Base-by-base conservation (phyloP, 2,888 invertebrate genomes). In the Temnothorax rugatulus region DNA sequence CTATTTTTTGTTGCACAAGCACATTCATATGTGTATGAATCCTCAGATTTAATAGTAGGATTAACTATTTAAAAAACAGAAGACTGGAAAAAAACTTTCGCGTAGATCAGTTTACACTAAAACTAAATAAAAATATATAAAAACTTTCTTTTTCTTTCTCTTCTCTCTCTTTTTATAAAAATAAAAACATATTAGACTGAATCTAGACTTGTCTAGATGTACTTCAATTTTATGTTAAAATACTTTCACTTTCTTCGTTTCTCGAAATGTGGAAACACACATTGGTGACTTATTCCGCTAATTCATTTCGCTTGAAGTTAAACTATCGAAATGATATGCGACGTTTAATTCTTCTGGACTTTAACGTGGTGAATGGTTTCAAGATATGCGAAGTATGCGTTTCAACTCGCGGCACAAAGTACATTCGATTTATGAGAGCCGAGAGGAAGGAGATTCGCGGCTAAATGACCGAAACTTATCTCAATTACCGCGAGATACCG, bases 401-500 rank as follows among this genome's bases (percentile, higher is more conserved):
- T 41, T 54, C 75, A 47, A 75, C 47, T 47, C 68, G 41, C 52
- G 41, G 76, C 66, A 77, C 69, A 25, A 69, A 69, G 69, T 57
- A 69, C 44, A 59, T 54, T 79, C 69, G 57, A 69, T 57, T 69
- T 69, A 57, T 57, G 69, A 69, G 52, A 76, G 66, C 21, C 66
- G 66, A 66, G 69, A 79, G 57, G 44, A 57, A 79, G 69, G 69
- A 69, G 77, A 69, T 79, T 79, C 77, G 69, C 77, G 18, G 86
- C 73, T 64, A 77, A 61, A 82, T 75, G 86, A 86, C 74, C 88
- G 82, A 88, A 87, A 86, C 84, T 86, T 88, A 82, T 77, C 87
- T 88, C 87, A 88, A 89, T 90, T 85, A 89, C 87, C 63, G 85
- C 81, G 86, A 82, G 79, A 88, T 86, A 87, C 76, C 87, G 76